Conservation (phyloP, 2,113 vertebrate genomes). For the Theropithecus gelada region DNA sequence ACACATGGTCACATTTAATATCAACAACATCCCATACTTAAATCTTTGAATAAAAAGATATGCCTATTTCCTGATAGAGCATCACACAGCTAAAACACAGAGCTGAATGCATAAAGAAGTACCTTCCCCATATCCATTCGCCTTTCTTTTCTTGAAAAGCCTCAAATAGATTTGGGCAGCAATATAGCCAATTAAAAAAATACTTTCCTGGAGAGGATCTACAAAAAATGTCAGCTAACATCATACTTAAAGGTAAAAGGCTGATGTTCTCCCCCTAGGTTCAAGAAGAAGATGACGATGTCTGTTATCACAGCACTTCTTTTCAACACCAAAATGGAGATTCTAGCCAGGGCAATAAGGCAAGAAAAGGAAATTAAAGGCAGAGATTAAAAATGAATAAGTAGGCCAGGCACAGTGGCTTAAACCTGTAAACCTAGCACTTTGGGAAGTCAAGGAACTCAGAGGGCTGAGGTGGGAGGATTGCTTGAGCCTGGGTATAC, state of each 20-base stretch:
- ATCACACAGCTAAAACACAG: not conserved
- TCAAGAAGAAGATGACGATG: not conserved
- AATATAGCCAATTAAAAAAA: not conserved
- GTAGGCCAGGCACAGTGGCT: no score
- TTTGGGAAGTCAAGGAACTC: no score
- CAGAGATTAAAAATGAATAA: not conserved
- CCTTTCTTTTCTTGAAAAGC: not conserved
- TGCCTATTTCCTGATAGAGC: not conserved
- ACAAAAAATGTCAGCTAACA: no score
- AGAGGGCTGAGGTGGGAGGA: no score
- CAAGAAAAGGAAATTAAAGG: constrained; percentile 42
- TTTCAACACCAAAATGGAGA: not conserved
- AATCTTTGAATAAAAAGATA: not conserved
- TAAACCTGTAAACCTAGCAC: no score
- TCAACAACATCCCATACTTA: not conserved
- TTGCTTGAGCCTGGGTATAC: no score
- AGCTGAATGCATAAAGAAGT: not conserved
- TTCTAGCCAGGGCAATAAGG: not conserved
- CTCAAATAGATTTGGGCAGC: not conserved
- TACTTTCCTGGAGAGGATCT: not conserved
- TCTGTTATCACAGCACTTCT: not conserved
- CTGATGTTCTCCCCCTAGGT: not conserved
- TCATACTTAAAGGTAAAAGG: not conserved
- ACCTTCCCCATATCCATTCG: not conserved
- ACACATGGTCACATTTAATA: not conserved